Evolutionary conservation across 1,140 invertebrate genomes (phyloP).

Genomic region (Forficula auricularia): DNA sequence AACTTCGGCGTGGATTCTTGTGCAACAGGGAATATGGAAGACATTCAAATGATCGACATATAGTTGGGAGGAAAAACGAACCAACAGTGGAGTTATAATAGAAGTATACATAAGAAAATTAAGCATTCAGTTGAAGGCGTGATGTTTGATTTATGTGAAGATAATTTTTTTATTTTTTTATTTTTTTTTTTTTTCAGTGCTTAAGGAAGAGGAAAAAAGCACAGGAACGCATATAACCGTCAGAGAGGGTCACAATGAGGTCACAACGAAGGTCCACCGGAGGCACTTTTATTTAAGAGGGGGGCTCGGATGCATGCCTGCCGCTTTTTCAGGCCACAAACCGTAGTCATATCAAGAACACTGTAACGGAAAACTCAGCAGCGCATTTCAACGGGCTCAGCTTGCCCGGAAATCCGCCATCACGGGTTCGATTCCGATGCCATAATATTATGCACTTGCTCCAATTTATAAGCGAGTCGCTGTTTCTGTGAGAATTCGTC

Average conservation of each 20-base stretch:
- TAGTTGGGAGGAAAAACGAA: slow-evolving; percentile 11
- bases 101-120: slow-evolving; percentile 13
- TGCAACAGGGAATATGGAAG: slow-evolving; percentile 17
- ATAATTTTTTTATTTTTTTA: slow-evolving; percentile 5
- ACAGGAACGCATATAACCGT: slow-evolving; percentile 11
- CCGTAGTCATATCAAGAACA: not conserved
- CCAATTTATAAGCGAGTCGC: slow-evolving; percentile 80
- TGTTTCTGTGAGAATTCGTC: slow-evolving; percentile 96
- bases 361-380: slow-evolving; percentile 3
- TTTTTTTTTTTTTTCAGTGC: too few relatives aligned
- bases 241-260: slow-evolving; percentile 2
- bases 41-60: slow-evolving; percentile 16
- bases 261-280: not conserved
- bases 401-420: slow-evolving; percentile 30
- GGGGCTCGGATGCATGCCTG: too few relatives aligned
- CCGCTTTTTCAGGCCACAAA: not conserved
- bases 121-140: slow-evolving; percentile 6
- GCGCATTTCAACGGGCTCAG: slow-evolving; percentile 10
- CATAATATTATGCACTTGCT: slow-evolving; percentile 92
- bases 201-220: not conserved
- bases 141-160: not conserved
- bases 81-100: too few relatives aligned
- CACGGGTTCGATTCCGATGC: slow-evolving; percentile 63
- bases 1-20: slow-evolving; percentile 11
- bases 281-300: slow-evolving; percentile 1